Conservation (phyloP, 2,113 vertebrate species). For the Ranitomeya variabilis region DNA sequence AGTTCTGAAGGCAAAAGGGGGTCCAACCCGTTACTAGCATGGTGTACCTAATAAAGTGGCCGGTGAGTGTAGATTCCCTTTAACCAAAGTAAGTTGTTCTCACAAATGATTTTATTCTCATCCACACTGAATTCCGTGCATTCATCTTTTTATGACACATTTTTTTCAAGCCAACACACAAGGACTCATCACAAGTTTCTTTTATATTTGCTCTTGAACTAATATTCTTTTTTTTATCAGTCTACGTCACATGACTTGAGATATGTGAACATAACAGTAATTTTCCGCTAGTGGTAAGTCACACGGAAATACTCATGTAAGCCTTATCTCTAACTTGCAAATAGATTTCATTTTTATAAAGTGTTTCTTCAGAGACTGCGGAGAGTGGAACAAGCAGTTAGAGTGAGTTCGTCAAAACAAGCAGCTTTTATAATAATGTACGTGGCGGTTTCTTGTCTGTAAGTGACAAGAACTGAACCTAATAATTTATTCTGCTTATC, state of each 20-base stretch:
- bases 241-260: conserved; percentile 18
- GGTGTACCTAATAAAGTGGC: no score
- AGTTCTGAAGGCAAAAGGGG: no score
- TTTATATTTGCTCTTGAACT: conserved; percentile 8
- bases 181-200: neutral
- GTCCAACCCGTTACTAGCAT: no score
- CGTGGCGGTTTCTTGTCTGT: neutral
- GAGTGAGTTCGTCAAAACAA: neutral
- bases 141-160: neutral
- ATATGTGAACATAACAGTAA: conserved; percentile 13
- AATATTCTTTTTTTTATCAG: conserved; percentile 36
- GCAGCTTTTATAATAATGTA: neutral
- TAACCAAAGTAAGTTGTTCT: neutral
- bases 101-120: neutral
- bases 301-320: conserved; percentile 16
- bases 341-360: conserved; percentile 7
- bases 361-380: neutral
- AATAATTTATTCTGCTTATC: neutral
- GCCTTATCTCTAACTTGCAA: conserved; percentile 21
- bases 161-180: neutral
- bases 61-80: no score
- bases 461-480: neutral
- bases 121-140: neutral
- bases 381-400: neutral
- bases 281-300: conserved; percentile 43